A percentile compares a stretch with the other conserved stretches of the same genome.
Evolutionary conservation across 2,113 vertebrate species (phyloP).

Genomic region (Heptranchias perlo): DNA sequence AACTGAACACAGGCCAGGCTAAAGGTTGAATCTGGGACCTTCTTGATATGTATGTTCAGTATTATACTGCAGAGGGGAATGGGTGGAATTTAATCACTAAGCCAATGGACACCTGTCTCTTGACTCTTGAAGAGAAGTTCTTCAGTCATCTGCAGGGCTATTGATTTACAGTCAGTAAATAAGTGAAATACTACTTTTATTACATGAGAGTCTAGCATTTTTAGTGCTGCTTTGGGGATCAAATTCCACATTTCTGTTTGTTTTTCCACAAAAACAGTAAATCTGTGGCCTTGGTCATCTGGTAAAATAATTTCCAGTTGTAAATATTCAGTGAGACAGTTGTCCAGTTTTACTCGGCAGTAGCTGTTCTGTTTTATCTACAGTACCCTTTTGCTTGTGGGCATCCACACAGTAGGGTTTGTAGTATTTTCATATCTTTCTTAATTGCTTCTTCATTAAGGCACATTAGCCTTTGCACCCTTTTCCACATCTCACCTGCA

Average conservation of each 20-base stretch:
- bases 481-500: not conserved
- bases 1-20: not conserved
- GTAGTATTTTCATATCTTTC: not conserved
- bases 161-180: slow-evolving; percentile 9
- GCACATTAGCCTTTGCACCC: not conserved
- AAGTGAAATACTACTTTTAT: not conserved
- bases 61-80: not conserved
- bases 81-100: slow-evolving; percentile 12
- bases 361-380: not conserved
- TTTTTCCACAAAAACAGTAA: slow-evolving; percentile 9
- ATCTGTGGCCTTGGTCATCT: not conserved
- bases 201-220: not conserved
- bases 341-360: not conserved
- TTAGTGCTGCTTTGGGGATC: not conserved
- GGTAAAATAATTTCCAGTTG: not conserved
- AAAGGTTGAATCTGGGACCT: not conserved
- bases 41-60: not conserved
- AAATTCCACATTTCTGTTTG: slow-evolving; percentile 3
- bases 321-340: not conserved
- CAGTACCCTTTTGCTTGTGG: not conserved
- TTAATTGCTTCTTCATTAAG: not conserved
- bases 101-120: not conserved
- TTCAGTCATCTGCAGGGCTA: not conserved
- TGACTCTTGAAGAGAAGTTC: not conserved
- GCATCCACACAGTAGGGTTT: not conserved